phyloP scores from a whole-genome alignment of 2,113 vertebrate genomes.

The Lucifuga dentata region DNA sequence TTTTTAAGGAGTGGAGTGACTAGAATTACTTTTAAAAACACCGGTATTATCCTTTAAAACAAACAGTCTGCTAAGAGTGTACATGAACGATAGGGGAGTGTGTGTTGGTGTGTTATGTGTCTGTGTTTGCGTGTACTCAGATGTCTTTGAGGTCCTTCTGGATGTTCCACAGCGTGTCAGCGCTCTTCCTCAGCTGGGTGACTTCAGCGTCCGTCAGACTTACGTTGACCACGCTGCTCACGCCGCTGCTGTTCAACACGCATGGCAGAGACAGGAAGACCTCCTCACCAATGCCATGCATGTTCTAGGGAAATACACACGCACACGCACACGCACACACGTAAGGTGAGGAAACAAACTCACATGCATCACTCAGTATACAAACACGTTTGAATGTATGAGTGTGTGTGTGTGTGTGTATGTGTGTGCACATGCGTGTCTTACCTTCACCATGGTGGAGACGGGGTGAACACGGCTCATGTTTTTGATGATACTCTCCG shows the following conservation, averaged over 20 bases:
- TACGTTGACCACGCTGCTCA: conserved; percentile 93
- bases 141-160: conserved; percentile 96
- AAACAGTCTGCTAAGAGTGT: conserved; percentile 1
- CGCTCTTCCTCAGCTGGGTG: conserved; percentile 90
- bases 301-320: conserved; percentile 80
- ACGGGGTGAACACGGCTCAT: conserved; percentile 87
- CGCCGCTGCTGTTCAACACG: conserved; percentile 87
- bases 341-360: background rate
- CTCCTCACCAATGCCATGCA: conserved; percentile 92
- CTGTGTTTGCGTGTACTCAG: conserved; percentile 49
- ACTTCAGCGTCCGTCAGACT: conserved; percentile 91
- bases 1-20: too few relatives aligned
- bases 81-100: conserved; percentile 7
- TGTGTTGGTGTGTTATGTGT: background rate
- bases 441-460: conserved; percentile 92
- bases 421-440: conserved; percentile 4
- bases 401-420: background rate
- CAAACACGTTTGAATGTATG: background rate
- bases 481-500: conserved; percentile 92
- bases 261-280: conserved; percentile 96
- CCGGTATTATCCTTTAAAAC: conserved; percentile 31
- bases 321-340: background rate
- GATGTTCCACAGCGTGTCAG: conserved; percentile 92
- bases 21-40: too few relatives aligned
- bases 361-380: too few relatives aligned